A percentile compares a stretch with the other conserved stretches of the same genome.
These are phyloP conservation scores for Kuschelorhynchus macadamiae DNA, from an alignment of 2,888 invertebrate species.

Conservation along the genomic window DNA sequence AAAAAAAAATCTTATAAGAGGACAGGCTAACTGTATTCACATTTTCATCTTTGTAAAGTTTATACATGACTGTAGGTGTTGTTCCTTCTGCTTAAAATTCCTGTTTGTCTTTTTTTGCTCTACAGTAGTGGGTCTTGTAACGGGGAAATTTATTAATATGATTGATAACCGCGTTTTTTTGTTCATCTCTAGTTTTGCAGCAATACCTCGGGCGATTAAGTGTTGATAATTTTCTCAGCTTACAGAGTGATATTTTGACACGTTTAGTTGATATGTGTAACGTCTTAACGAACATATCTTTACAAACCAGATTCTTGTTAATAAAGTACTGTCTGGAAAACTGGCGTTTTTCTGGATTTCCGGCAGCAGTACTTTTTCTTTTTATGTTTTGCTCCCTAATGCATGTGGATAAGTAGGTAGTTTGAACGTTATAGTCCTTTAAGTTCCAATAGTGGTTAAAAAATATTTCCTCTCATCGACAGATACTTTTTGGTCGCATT, in stretches of 20 bases:
- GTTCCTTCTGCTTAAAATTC: slow-evolving; percentile 14
- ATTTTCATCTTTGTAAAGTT: slow-evolving; percentile 35
- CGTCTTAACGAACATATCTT: slow-evolving; percentile 24
- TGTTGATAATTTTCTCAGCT: slow-evolving; percentile 16
- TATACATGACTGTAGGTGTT: slow-evolving; percentile 31
- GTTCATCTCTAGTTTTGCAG: slow-evolving; percentile 37
- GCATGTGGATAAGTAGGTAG: slow-evolving; percentile 13
- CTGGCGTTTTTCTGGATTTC: slow-evolving; percentile 10
- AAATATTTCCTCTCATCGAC: slow-evolving; percentile 14
- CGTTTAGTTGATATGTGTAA: slow-evolving; percentile 20
- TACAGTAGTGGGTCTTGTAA: slow-evolving; percentile 23
- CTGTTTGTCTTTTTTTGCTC: slow-evolving; percentile 10
- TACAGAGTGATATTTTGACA: slow-evolving; percentile 16
- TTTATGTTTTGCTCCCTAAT: background rate
- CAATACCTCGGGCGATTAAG: slow-evolving; percentile 40
- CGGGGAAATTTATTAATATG: slow-evolving; percentile 22
- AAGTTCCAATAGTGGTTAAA: slow-evolving; percentile 22
- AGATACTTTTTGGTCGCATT: slow-evolving; percentile 21
- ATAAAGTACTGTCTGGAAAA: slow-evolving; percentile 17
- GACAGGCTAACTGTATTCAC: slow-evolving; percentile 28
- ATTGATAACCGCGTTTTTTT: slow-evolving; percentile 24
- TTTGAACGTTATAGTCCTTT: slow-evolving; percentile 16
- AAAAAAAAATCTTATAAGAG: slow-evolving; percentile 32
- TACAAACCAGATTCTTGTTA: slow-evolving; percentile 11
- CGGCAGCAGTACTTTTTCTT: background rate